These are phyloP conservation scores for Exocentrus adspersus DNA, from an alignment of 2,888 invertebrate genomes.

Conservation along the genomic window DNA sequence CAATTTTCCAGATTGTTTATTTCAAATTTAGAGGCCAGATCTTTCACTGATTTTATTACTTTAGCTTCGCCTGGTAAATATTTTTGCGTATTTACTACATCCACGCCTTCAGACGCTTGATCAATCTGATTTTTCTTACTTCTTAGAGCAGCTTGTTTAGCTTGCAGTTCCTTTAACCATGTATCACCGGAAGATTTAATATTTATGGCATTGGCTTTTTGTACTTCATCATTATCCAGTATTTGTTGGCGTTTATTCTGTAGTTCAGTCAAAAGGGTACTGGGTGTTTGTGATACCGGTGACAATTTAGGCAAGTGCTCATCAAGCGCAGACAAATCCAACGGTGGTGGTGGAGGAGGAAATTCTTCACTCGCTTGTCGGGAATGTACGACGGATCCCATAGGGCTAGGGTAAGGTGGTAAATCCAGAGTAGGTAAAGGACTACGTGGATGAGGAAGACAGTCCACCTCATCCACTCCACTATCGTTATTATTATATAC, in stretches of 20 bases:
- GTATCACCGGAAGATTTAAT: constrained; percentile 66
- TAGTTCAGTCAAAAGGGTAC: constrained; percentile 69
- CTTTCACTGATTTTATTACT: constrained; percentile 73
- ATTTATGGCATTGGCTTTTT: constrained; percentile 50
- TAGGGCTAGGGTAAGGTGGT: constrained; percentile 85
- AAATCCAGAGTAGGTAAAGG: constrained; percentile 67
- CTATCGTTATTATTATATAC: constrained; percentile 58
- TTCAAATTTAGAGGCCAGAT: constrained; percentile 86
- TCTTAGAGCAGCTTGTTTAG: constrained; percentile 76
- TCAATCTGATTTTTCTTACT: constrained; percentile 66
- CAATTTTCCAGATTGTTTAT: constrained; percentile 53
- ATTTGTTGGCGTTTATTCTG: constrained; percentile 74
- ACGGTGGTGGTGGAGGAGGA: constrained; percentile 86
- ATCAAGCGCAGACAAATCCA: constrained; percentile 74
- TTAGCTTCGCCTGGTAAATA: constrained; percentile 51
- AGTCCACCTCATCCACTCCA: constrained; percentile 73
- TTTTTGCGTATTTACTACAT: constrained; percentile 52
- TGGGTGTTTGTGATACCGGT: constrained; percentile 52
- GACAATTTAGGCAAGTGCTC: constrained; percentile 63
- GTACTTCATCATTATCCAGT: constrained; percentile 62
- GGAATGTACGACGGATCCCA: constrained; percentile 81
- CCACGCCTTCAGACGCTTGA: constrained; percentile 49
- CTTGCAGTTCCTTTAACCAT: constrained; percentile 83
- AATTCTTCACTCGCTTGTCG: constrained; percentile 90
- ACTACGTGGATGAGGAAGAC: constrained; percentile 66